phyloP scores from a whole-genome alignment of 2,888 invertebrate species.

The Drosophila neonasuta region DNA sequence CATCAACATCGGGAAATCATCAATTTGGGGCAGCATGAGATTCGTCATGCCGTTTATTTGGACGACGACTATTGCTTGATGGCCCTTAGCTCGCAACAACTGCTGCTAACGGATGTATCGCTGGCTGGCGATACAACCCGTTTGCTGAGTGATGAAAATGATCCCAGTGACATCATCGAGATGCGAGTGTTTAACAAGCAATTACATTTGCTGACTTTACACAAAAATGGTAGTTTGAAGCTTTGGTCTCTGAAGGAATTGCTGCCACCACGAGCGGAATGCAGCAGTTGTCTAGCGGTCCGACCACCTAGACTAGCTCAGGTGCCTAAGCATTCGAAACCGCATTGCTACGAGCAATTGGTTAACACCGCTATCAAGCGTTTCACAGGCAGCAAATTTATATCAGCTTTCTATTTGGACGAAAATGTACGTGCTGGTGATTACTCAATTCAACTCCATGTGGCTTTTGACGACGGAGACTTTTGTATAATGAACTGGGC shows the following conservation, averaged over 20 bases:
- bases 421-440: slow-evolving; percentile 32
- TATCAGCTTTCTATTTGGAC: slow-evolving; percentile 57
- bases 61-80: slow-evolving; percentile 78
- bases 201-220: slow-evolving; percentile 77
- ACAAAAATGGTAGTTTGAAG: slow-evolving; percentile 76
- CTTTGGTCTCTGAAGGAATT: slow-evolving; percentile 73
- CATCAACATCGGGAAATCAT: slow-evolving; percentile 81
- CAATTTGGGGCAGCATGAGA: slow-evolving; percentile 67
- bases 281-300: slow-evolving; percentile 28
- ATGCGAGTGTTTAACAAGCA: slow-evolving; percentile 74
- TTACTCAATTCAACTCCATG: slow-evolving; percentile 61
- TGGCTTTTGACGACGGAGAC: slow-evolving; percentile 75
- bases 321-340: slow-evolving; percentile 15
- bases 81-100: slow-evolving; percentile 70
- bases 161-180: slow-evolving; percentile 60
- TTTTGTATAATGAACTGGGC: slow-evolving; percentile 77
- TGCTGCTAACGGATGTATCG: slow-evolving; percentile 78
- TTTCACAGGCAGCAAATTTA: slow-evolving; percentile 8
- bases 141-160: slow-evolving; percentile 60
- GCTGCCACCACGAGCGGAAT: slow-evolving; percentile 23
- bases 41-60: slow-evolving; percentile 71
- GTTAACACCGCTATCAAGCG: slow-evolving; percentile 45
- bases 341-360: slow-evolving; percentile 41
- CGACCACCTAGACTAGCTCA: slow-evolving; percentile 10
- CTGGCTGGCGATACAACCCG: slow-evolving; percentile 73